These are phyloP conservation scores for Odiellus spinosus DNA, from an alignment of 2,888 invertebrate genomes.

Conservation along the genomic window DNA sequence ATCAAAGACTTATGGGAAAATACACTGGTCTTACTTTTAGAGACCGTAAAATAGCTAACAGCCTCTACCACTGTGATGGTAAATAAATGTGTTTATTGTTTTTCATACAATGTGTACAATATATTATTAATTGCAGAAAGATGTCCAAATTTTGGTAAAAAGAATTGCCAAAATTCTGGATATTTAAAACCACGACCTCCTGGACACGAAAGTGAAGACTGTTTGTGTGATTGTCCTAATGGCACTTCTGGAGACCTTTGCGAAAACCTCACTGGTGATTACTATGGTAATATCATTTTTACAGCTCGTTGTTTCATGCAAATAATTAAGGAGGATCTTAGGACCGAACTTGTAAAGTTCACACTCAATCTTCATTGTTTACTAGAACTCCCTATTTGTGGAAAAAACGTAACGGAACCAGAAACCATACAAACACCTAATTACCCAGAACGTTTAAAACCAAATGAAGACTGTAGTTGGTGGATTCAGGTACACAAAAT, in stretches of 20 bases:
- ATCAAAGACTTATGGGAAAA: constrained; percentile 13
- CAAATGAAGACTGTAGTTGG: constrained; percentile 16
- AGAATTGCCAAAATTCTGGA: constrained; percentile 13
- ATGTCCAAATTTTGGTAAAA: constrained; percentile 11
- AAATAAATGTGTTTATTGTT: too few relatives aligned
- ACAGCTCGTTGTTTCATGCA: too few relatives aligned
- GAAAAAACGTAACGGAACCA: constrained; percentile 17
- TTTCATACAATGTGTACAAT: background rate
- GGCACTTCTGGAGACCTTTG: constrained; percentile 14
- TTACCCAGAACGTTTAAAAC: constrained; percentile 14
- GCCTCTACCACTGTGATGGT: constrained; percentile 15
- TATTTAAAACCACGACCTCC: constrained; percentile 7
- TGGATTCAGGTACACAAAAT: constrained; percentile 13
- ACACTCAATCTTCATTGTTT: background rate
- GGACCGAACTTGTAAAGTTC: too few relatives aligned
- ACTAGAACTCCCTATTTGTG: constrained; percentile 14
- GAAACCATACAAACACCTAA: constrained; percentile 15
- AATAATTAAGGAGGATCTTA: too few relatives aligned
- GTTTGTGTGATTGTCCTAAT: constrained; percentile 17
- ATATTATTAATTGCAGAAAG: constrained; percentile 5
- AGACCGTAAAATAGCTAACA: constrained; percentile 15
- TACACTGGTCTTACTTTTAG: constrained; percentile 13
- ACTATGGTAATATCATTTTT: constrained; percentile 17
- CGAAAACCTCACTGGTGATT: constrained; percentile 6
- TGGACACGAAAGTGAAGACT: constrained; percentile 8